phyloP scores from a whole-genome alignment of 2,888 invertebrate species.

The Parascotia fuliginaria region DNA sequence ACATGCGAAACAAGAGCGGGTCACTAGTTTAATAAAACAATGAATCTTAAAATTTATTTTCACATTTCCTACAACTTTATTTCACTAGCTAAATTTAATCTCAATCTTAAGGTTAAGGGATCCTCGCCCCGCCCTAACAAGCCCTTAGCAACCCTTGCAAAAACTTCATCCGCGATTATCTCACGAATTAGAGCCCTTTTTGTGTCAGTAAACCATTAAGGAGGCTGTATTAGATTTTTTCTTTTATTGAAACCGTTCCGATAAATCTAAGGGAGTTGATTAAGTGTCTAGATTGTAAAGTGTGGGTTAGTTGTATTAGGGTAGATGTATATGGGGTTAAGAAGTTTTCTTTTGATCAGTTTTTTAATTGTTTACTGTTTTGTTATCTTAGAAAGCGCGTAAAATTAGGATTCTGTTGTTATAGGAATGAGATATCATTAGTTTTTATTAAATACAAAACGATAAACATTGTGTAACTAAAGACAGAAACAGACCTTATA shows the following conservation, averaged over 20 bases:
- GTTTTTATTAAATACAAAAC: no score
- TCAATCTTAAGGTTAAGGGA: conserved; percentile 23
- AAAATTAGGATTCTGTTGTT: no score
- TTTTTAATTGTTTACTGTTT: not conserved
- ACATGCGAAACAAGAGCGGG: no score
- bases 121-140: conserved; percentile 50
- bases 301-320: not conserved
- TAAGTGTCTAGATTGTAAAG: not conserved
- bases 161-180: conserved; percentile 58
- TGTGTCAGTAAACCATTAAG: conserved; percentile 58
- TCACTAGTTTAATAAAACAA: not conserved
- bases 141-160: conserved; percentile 43
- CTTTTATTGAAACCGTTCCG: conserved; percentile 37
- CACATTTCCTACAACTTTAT: conserved; percentile 19
- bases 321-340: no score
- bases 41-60: not conserved
- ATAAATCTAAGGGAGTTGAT: conserved; percentile 19
- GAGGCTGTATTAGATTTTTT: conserved; percentile 58
- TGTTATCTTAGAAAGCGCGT: no score
- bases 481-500: no score
- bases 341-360: no score
- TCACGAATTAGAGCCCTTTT: conserved; percentile 67
- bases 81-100: conserved; percentile 22
- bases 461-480: no score
- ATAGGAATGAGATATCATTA: no score